Base-by-base conservation (phyloP, 1,140 invertebrate genomes). In the Drosophila melanogaster region DNA sequence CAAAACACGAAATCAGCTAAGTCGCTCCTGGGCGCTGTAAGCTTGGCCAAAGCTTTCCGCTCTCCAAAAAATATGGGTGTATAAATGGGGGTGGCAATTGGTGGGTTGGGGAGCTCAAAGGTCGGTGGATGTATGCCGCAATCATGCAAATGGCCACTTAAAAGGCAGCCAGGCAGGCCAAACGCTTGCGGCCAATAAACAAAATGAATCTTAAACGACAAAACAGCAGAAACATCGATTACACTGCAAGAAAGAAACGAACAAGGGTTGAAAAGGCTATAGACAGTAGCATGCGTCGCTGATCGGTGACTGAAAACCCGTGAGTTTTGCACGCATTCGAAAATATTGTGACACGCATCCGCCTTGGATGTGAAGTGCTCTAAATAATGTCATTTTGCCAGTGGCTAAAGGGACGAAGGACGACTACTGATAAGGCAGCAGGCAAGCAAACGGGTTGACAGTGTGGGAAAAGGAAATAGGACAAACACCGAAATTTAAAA, bases 61-160 rank as follows among this genome's bases (percentile, higher is more conserved):
- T 57, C 66, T 37, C 35, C 30, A 71, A 46, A 51, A 49, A 26
- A 33, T 30, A 38, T 40, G 40, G 50, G 43, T 15, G 33, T 33
- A 17, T 11, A 57, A 17, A n/a, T n/a, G 33, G 38, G 46, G 22
- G 43, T 40, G 15, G 30, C 6, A 24, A 12, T 17, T 12, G n/a
- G 4, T n/a, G 17, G 33, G 24, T 8, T 5, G 11, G 10, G 30
- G 47, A 24, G 47, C 4, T 17, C 47, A 33, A 50, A 33, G 47
- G 47, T 33, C 11, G n/a, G 47, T 47, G 56, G 58, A 30, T 69
- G 51, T 57, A 67, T 81, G 74, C 77, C 77, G 69, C 75, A 70
- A 89, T 83, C 84, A 84, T 79, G 76, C 72, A 87, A 89, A 89
- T 79, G 54, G 76, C 84, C 79, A 87, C 84, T 87, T 87, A 89